These are phyloP conservation scores for Lottia gigantea DNA, from an alignment of 2,888 invertebrate genomes.

Conservation along the genomic window DNA sequence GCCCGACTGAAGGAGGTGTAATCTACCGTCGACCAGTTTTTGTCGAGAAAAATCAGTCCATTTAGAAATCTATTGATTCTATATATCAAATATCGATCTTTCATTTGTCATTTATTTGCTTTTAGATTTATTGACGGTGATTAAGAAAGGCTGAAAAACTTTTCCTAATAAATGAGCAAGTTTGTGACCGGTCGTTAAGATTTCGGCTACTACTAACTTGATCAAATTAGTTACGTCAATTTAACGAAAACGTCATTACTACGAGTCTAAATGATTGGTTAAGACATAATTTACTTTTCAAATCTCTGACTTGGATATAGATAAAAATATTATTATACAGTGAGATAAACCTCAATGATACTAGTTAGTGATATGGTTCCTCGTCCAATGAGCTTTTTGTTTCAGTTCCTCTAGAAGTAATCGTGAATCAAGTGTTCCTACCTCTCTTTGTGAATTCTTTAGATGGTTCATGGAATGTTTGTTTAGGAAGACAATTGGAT, in stretches of 20 bases:
- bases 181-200: slow-evolving; percentile 1
- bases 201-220: not conserved
- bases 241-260: not conserved
- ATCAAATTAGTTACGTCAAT: slow-evolving; percentile 8
- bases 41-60: slow-evolving; percentile 5
- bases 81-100: slow-evolving; percentile 10
- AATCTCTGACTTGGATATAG: not conserved
- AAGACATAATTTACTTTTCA: slow-evolving; percentile 8
- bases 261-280: not conserved
- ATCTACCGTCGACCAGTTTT: not conserved
- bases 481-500: no score
- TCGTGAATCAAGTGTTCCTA: no score
- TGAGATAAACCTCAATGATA: no score
- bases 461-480: no score
- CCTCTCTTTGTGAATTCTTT: no score
- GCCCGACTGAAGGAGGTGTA: not conserved
- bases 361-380: no score
- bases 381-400: no score
- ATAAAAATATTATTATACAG: not conserved
- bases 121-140: slow-evolving; percentile 11
- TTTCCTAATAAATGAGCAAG: slow-evolving; percentile 10
- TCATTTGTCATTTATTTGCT: slow-evolving; percentile 11
- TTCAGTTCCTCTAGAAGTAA: no score
- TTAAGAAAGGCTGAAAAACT: slow-evolving; percentile 9
- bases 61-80: slow-evolving; percentile 7